A percentile compares a stretch with the other conserved stretches of the same genome.
phyloP scores from a whole-genome alignment of 2,797 vertebrate species.

The Balearica regulorum region DNA sequence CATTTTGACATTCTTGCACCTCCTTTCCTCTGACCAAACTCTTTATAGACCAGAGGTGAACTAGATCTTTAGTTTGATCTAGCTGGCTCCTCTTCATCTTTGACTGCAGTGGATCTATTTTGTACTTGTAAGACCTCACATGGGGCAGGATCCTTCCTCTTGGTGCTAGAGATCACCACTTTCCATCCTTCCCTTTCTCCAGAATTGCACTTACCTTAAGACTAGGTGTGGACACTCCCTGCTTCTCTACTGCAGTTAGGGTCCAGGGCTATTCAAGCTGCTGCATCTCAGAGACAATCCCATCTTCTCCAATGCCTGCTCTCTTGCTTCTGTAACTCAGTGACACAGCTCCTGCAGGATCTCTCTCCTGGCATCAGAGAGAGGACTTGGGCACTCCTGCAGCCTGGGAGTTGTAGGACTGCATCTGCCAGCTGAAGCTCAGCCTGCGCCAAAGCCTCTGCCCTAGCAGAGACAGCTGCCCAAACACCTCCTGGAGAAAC shows the following conservation, averaged over 20 bases:
- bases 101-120: background rate
- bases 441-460: background rate
- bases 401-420: background rate
- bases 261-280: background rate
- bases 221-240: background rate
- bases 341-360: background rate
- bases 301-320: background rate
- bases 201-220: background rate
- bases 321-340: background rate
- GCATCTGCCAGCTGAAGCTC: background rate
- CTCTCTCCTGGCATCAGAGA: background rate
- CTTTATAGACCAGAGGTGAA: background rate
- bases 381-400: background rate
- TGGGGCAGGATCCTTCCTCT: background rate
- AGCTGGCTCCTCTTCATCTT: background rate
- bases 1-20: background rate
- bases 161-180: background rate
- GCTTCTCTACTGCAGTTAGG: background rate
- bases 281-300: background rate
- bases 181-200: background rate
- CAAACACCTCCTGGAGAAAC: accelerated
- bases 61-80: background rate
- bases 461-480: background rate
- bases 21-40: background rate
- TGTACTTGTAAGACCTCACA: background rate